Percentiles rank a stretch among this genome's conserved stretches.
Evolutionary conservation across 1,140 invertebrate genomes (phyloP).

Genomic region (Ostrea edulis): DNA sequence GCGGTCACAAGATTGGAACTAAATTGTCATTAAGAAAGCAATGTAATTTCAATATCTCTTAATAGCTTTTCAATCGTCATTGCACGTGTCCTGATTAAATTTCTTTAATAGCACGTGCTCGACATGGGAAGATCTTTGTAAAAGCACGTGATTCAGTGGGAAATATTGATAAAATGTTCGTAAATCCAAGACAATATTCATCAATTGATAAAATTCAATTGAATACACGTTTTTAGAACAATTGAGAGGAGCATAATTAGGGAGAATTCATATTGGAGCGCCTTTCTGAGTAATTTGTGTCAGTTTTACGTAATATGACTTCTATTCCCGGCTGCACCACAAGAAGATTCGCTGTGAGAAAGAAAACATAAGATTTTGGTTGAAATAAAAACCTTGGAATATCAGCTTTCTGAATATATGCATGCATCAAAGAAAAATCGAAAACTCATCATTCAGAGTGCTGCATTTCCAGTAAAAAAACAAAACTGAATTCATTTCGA

Average conservation of each 20-base stretch:
- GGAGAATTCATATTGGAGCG: neutral
- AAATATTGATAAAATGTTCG: slow-evolving; percentile 38
- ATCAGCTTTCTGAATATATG: neutral
- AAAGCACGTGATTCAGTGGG: slow-evolving; percentile 17
- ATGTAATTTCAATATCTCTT: slow-evolving; percentile 14
- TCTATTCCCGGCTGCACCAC: neutral
- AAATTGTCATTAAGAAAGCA: slow-evolving; percentile 28
- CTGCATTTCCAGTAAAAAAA: neutral
- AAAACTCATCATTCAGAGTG: slow-evolving; percentile 1
- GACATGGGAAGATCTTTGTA: neutral
- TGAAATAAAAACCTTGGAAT: neutral
- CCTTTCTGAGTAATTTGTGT: neutral
- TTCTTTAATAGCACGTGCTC: slow-evolving; percentile 4
- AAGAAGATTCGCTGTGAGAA: neutral
- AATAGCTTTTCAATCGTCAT: slow-evolving; percentile 27
- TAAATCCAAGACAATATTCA: slow-evolving; percentile 36
- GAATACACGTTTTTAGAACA: slow-evolving; percentile 20
- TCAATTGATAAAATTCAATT: slow-evolving; percentile 38
- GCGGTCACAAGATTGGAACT: neutral
- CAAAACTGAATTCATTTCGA: neutral
- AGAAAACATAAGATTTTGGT: neutral
- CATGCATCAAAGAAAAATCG: slow-evolving; percentile 26
- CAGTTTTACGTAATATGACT: neutral
- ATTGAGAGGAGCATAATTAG: slow-evolving; percentile 14
- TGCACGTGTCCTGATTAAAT: slow-evolving; percentile 28